These are phyloP conservation scores for Poeciliopsis turrubarensis DNA, from an alignment of 2,113 vertebrate species.

Conservation along the genomic window DNA sequence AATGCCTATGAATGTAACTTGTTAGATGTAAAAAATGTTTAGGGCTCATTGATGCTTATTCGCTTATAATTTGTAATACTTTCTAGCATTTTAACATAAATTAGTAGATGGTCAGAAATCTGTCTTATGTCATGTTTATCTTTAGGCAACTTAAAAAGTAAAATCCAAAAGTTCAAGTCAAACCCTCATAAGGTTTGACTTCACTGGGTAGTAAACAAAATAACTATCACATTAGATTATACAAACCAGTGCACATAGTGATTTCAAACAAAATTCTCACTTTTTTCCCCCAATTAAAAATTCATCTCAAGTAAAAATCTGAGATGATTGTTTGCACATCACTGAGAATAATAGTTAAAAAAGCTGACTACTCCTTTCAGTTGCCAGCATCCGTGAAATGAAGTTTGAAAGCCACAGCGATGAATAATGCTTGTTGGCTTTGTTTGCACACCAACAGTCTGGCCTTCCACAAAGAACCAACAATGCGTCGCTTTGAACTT, in stretches of 20 bases:
- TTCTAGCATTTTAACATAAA: too few species aligned
- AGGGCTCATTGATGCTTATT: too few species aligned
- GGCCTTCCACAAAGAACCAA: conserved; percentile 39
- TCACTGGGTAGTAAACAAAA: background rate
- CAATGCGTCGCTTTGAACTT: conserved; percentile 65
- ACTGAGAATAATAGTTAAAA: conserved; percentile 48
- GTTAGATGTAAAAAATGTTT: too few species aligned
- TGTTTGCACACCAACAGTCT: conserved; percentile 62
- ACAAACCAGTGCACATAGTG: background rate
- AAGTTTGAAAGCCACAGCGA: conserved; percentile 53
- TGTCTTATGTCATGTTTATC: too few species aligned
- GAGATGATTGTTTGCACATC: conserved; percentile 55
- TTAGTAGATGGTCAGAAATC: too few species aligned
- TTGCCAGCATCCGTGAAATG: conserved; percentile 58
- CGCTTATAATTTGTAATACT: too few species aligned
- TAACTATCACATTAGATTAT: background rate
- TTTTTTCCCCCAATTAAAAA: background rate
- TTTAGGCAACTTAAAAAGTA: too few species aligned
- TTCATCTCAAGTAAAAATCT: conserved; percentile 57
- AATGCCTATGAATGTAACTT: too few species aligned
- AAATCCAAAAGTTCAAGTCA: background rate
- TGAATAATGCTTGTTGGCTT: conserved; percentile 67
- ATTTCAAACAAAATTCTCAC: background rate
- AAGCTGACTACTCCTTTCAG: conserved; percentile 59
- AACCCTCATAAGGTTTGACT: too few species aligned